Conservation (phyloP, 2,113 vertebrate species). For the Oreochromis spilurus region DNA sequence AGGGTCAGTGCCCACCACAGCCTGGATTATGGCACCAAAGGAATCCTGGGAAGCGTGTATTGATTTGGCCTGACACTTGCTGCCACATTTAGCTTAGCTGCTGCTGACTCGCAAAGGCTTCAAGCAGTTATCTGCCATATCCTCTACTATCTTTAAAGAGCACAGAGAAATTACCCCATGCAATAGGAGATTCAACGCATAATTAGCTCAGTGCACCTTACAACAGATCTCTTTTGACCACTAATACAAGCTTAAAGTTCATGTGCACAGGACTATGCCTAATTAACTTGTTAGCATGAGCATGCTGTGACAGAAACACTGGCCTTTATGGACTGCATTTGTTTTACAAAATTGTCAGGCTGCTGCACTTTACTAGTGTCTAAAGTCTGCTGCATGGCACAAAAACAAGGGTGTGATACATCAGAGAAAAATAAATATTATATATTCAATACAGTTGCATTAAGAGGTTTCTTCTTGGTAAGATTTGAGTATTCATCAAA, state of each 20-base stretch:
- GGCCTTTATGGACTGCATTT: conserved; percentile 43
- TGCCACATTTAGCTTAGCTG: conserved; percentile 84
- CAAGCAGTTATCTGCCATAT: conserved; percentile 84
- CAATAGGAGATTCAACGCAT: conserved; percentile 79
- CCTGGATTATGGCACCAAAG: conserved; percentile 83
- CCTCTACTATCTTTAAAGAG: conserved; percentile 85
- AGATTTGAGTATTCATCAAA: neutral
- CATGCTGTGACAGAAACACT: conserved; percentile 26
- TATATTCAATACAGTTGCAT: neutral
- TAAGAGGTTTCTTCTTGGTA: neutral
- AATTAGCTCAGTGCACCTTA: conserved; percentile 79
- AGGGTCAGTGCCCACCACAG: conserved; percentile 78
- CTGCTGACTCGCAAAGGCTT: conserved; percentile 82
- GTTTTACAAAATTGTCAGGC: conserved; percentile 18
- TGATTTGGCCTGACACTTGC: conserved; percentile 88
- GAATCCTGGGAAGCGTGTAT: conserved; percentile 83
- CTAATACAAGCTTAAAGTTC: conserved; percentile 83
- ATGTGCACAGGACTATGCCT: conserved; percentile 79
- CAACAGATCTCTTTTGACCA: conserved; percentile 77
- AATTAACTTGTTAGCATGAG: conserved; percentile 74
- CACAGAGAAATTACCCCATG: conserved; percentile 79
- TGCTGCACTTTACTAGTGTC: neutral
- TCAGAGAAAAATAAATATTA: neutral
- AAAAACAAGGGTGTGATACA: neutral
- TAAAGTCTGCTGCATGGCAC: neutral